These are phyloP conservation scores for Motacilla alba DNA, from an alignment of 2,113 vertebrate genomes.

Conservation along the genomic window DNA sequence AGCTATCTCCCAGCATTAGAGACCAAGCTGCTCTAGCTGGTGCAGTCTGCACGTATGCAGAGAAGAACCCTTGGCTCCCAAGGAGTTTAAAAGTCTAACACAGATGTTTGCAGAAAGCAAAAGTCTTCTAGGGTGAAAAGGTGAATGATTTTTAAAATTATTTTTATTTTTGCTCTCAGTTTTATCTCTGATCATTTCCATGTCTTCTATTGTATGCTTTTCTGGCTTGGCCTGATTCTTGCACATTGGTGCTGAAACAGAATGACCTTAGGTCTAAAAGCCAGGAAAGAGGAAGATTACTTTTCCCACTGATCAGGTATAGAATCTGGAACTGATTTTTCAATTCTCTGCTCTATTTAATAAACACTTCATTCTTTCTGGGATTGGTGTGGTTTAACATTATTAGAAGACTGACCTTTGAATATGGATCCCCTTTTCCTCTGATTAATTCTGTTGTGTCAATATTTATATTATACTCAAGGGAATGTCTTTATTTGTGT, in stretches of 20 bases:
- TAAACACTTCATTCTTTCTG: neutral
- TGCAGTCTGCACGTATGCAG: accelerated
- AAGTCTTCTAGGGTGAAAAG: neutral
- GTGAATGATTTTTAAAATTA: neutral
- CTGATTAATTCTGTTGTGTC: constrained; percentile 17
- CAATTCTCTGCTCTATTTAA: neutral
- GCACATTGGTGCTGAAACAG: neutral
- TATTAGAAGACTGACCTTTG: neutral
- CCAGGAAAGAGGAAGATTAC: neutral
- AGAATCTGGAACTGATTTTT: neutral
- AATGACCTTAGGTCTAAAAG: neutral
- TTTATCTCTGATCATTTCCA: neutral
- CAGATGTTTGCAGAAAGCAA: neutral
- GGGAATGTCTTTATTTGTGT: neutral
- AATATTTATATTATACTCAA: constrained; percentile 27
- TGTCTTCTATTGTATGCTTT: neutral
- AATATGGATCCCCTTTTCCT: neutral
- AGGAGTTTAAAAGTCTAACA: neutral
- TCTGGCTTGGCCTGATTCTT: neutral
- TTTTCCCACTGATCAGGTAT: neutral
- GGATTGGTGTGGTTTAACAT: neutral
- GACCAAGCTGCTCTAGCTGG: neutral
- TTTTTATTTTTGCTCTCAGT: neutral
- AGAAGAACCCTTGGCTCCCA: neutral
- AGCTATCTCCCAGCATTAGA: neutral